A percentile compares a stretch with the other conserved stretches of the same genome.
Evolutionary conservation across 1,140 invertebrate species (phyloP).

Genomic region (Micrasema minimum): DNA sequence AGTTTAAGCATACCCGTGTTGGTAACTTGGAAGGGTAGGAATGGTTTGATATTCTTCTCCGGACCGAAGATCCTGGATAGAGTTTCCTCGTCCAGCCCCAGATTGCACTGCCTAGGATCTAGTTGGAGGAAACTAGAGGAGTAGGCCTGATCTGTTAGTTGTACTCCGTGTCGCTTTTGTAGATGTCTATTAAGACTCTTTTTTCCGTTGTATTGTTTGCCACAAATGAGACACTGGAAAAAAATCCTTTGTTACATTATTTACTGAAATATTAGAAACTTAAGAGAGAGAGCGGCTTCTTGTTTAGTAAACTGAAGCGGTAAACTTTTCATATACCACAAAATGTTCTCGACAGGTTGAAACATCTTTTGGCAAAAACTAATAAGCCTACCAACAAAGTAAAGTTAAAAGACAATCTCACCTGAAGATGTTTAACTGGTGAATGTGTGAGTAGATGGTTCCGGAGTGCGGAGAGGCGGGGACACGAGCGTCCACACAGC

Average conservation of each 20-base stretch:
- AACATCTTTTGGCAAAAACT: no score
- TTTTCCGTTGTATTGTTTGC: conserved; percentile 61
- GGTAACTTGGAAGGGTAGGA: conserved; percentile 23
- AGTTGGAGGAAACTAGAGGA: conserved; percentile 46
- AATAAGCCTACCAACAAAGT: no score
- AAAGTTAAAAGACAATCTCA: no score
- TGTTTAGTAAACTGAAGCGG: no score
- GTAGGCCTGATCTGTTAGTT: conserved; percentile 55
- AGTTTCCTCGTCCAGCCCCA: conserved; percentile 59
- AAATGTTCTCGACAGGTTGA: no score
- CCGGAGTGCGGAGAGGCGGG: conserved; percentile 56
- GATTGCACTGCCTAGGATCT: conserved; percentile 61
- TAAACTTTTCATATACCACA: no score
- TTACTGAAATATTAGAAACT: no score
- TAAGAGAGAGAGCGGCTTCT: no score
- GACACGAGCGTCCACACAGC: conserved; percentile 58
- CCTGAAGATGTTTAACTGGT: conserved; percentile 57
- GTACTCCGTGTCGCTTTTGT: conserved; percentile 59
- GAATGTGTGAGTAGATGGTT: conserved; percentile 62
- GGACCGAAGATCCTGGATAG: conserved; percentile 62
- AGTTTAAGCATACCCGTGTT: conserved; percentile 2
- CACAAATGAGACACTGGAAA: conserved; percentile 61
- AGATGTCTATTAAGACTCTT: conserved; percentile 61
- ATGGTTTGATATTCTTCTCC: conserved; percentile 35
- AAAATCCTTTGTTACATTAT: conserved; percentile 42